Conservation (phyloP, 2,113 vertebrate species). For the Coptodon bakossiorum region DNA sequence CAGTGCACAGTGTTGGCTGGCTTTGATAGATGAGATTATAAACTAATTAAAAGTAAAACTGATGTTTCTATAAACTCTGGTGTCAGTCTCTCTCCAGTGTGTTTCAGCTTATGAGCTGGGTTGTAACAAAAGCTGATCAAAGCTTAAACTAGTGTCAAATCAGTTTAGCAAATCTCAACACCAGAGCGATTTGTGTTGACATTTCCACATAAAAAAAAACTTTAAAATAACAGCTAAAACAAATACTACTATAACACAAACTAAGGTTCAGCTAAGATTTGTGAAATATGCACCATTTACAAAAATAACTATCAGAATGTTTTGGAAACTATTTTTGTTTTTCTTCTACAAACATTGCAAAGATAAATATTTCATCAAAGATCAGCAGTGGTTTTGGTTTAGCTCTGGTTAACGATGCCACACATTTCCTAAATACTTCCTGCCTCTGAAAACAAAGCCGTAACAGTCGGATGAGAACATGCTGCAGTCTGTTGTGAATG, state of each 20-base stretch:
- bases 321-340: background rate
- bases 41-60: background rate
- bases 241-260: background rate
- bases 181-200: background rate
- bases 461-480: background rate
- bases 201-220: background rate
- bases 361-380: background rate
- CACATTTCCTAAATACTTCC: background rate
- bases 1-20: background rate
- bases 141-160: background rate
- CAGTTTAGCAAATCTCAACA: background rate
- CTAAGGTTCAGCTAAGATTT: background rate
- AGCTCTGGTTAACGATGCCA: background rate
- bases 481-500: background rate
- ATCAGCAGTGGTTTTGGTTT: background rate
- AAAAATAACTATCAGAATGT: background rate
- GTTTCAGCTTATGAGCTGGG: background rate
- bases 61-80: background rate
- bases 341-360: background rate
- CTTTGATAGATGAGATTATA: background rate
- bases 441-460: background rate
- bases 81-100: background rate
- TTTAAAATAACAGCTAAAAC: background rate
- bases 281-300: background rate
- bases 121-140: background rate